A percentile compares a stretch with the other conserved stretches of the same genome.
phyloP scores from a whole-genome alignment of 2,888 invertebrate species.

The Tiliacea citrago region DNA sequence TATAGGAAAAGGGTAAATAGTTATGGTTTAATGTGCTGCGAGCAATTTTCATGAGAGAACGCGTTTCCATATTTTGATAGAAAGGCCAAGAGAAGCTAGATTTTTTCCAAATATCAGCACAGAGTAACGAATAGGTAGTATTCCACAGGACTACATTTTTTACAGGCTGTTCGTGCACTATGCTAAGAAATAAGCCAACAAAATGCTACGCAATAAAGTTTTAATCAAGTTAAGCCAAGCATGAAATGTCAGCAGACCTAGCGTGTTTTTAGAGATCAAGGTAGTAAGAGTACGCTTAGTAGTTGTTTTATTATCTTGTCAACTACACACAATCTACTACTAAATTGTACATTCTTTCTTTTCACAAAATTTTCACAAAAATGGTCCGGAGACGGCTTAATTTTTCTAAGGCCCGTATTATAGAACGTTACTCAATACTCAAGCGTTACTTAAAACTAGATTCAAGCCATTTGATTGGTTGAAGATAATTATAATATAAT shows the following conservation, averaged over 20 bases:
- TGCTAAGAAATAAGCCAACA: not conserved
- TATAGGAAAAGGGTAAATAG: not conserved
- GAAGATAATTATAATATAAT: too few relatives aligned
- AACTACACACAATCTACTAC: not conserved
- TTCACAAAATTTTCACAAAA: not conserved
- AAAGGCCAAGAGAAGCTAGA: not conserved
- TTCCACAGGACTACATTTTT: not conserved
- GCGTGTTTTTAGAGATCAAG: not conserved
- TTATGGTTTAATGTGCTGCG: not conserved
- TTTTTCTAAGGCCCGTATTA: too few relatives aligned
- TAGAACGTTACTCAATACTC: too few relatives aligned
- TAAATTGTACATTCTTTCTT: not conserved
- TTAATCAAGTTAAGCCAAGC: constrained; percentile 21
- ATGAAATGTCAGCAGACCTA: constrained; percentile 1
- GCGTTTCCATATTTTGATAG: too few relatives aligned
- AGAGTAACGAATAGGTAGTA: not conserved
- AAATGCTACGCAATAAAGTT: not conserved
- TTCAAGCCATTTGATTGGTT: too few relatives aligned
- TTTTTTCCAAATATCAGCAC: not conserved
- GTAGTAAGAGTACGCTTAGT: not conserved
- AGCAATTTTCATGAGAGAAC: not conserved
- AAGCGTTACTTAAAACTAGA: too few relatives aligned
- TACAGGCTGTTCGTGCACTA: not conserved
- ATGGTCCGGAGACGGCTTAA: too few relatives aligned
- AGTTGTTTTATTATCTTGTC: not conserved